Evolutionary conservation across 1,140 invertebrate species (phyloP), one percentile per base, ranked within the genome.

Genomic region (Drosophila lini): DNA sequence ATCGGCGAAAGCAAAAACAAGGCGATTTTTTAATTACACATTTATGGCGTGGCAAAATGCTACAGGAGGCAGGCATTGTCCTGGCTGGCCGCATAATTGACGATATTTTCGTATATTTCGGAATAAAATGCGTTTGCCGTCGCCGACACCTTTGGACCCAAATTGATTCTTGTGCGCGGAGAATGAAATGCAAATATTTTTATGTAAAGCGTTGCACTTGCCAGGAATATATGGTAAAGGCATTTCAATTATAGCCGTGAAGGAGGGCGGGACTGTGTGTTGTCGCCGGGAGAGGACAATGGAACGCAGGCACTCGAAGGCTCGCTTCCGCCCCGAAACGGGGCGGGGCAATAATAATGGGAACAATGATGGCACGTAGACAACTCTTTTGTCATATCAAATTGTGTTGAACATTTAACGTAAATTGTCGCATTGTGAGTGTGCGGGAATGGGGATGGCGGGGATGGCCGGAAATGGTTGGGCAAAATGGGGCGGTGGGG

Each of bases 331-430:
- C 74, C 62, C 38, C 57, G 25, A 77, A 78, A 50, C 59, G 68
- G 53, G 58, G 70, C 69, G 64, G 65, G 53, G 53, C 75, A 65
- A 79, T 71, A 88, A 86, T 89, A 86, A 88, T 83, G 80, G 80
- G 59, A 41, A 75, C 80, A 82, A 70, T 70, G 80, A 70, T 65
- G 73, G 83, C 84, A 88, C 84, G 84, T 88, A 88, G 83, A 83
- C 83, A 88, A 89, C 83, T 89, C 83, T 88, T 88, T 88, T 88
- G 83, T 88, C 83, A 88, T 89, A 83, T 89, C 80, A 88, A 85
- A 86, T 86, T 86, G 82, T 82, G 82, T 71, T 86, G 42, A 86
- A 83, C 83, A 89, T 88, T 88, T 88, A 88, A 89, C 83, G 77
- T 83, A 88, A 88, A 88, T 88, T 88, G 83, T 89, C 60, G 83